phyloP scores from a whole-genome alignment of 2,113 vertebrate genomes.

The Atherinomorus stipes region DNA sequence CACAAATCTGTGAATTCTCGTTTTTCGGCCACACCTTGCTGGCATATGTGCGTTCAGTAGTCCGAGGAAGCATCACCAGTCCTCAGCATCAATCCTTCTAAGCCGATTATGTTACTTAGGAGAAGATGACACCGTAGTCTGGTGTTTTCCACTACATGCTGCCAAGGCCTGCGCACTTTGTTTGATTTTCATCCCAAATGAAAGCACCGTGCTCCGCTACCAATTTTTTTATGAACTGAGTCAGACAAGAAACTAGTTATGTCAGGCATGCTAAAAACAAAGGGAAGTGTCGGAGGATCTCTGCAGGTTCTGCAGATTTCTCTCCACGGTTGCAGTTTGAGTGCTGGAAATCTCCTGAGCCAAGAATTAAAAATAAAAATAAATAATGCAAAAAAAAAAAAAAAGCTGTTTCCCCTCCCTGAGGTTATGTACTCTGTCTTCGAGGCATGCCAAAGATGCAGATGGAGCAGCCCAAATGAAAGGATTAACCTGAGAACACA shows the following conservation, averaged over 20 bases:
- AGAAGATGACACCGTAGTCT: constrained; percentile 70
- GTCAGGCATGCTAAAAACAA: neutral
- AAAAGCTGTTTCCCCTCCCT: neutral
- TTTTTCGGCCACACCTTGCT: constrained; percentile 24
- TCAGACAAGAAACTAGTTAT: neutral
- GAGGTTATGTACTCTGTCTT: constrained; percentile 27
- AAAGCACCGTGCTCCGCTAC: neutral
- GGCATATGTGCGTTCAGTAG: constrained; percentile 25
- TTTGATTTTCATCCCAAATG: constrained; percentile 26
- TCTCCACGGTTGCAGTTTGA: constrained; percentile 23
- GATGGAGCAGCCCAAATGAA: constrained; percentile 59
- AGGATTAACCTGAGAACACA: constrained; percentile 67
- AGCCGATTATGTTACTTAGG: constrained; percentile 78
- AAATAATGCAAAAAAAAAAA: neutral
- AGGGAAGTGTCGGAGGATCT: constrained; percentile 20
- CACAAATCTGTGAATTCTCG: constrained; percentile 26
- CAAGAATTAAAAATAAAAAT: constrained; percentile 19
- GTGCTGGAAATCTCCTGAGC: constrained; percentile 42
- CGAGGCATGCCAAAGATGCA: constrained; percentile 43
- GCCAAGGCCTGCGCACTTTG: constrained; percentile 42
- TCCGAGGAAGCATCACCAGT: constrained; percentile 38
- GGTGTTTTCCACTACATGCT: constrained; percentile 64
- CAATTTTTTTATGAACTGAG: neutral
- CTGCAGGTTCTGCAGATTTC: constrained; percentile 25
- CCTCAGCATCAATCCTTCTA: constrained; percentile 62